phyloP scores from a whole-genome alignment of 92 coral and sea anemone genomes.

The Palythoa heliodiscus region DNA sequence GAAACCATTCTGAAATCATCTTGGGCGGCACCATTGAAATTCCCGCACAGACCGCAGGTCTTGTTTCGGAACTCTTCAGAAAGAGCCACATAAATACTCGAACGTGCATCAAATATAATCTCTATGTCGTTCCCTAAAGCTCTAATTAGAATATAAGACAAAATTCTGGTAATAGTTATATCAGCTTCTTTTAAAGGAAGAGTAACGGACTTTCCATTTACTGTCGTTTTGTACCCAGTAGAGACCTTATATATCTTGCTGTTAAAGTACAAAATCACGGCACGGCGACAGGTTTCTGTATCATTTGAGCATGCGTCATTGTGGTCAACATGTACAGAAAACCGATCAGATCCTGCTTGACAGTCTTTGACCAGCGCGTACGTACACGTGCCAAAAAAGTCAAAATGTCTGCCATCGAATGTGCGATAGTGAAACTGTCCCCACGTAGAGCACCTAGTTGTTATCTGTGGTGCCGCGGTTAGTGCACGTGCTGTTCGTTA shows the following conservation, averaged over 20 bases:
- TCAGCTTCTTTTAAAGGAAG: conserved; percentile 70
- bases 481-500: conserved; percentile 57
- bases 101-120: conserved; percentile 68
- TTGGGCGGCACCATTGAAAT: conserved; percentile 67
- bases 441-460: conserved; percentile 56
- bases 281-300: conserved; percentile 49
- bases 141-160: conserved; percentile 55
- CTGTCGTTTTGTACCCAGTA: conserved; percentile 44
- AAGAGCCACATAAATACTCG: conserved; percentile 62
- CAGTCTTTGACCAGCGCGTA: conserved; percentile 69
- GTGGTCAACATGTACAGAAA: conserved; percentile 63
- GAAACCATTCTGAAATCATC: conserved; percentile 64
- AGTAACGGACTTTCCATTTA: conserved; percentile 49
- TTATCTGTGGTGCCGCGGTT: conserved; percentile 43
- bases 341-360: conserved; percentile 65
- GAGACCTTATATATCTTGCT: conserved; percentile 55
- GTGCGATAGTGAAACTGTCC: conserved; percentile 69
- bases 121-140: conserved; percentile 74
- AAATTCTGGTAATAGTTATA: conserved; percentile 54
- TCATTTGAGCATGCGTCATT: conserved; percentile 45
- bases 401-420: conserved; percentile 66
- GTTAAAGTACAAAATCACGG: conserved; percentile 55
- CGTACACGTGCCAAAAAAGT: conserved; percentile 65
- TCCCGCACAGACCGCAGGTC: conserved; percentile 83
- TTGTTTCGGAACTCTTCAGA: conserved; percentile 54